Percentiles rank a stretch among this genome's conserved stretches.
These are phyloP conservation scores for Gallinago nigripennis DNA, from an alignment of 2,797 vertebrate genomes.

Conservation along the genomic window DNA sequence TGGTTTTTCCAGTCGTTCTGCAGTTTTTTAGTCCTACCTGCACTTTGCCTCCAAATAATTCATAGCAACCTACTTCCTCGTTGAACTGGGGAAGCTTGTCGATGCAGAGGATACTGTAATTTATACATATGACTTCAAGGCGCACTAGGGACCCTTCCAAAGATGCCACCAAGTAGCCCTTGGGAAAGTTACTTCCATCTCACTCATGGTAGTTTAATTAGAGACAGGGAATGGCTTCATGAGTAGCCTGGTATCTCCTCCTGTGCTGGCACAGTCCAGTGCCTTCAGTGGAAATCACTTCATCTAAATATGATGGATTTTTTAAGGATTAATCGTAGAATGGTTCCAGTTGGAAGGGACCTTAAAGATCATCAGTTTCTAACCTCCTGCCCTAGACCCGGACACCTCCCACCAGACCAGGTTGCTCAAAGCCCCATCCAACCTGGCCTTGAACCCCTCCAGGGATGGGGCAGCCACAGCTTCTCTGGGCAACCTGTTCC, in stretches of 20 bases:
- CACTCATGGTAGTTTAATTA: not conserved
- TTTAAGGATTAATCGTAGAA: not conserved
- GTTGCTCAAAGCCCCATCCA: too few relatives aligned
- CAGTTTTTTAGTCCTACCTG: not conserved
- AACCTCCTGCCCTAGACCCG: too few relatives aligned
- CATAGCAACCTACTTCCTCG: not conserved
- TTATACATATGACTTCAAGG: not conserved
- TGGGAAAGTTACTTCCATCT: not conserved
- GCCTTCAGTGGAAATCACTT: not conserved
- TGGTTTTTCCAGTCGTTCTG: not conserved
- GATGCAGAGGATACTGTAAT: not conserved
- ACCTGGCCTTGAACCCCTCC: too few relatives aligned
- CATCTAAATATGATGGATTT: not conserved
- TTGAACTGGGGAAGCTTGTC: not conserved
- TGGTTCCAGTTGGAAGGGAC: too few relatives aligned
- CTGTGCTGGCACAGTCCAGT: not conserved
- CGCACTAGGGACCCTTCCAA: not conserved
- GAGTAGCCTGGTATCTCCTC: not conserved
- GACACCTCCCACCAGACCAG: too few relatives aligned
- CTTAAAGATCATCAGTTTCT: too few relatives aligned
- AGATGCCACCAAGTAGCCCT: not conserved
- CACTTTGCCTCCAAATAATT: not conserved
- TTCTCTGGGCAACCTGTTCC: too few relatives aligned
- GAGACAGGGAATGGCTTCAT: not conserved
- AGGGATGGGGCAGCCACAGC: too few relatives aligned